Base-by-base conservation (phyloP, 2,888 invertebrate genomes). In the Andrena haemorrhoa region DNA sequence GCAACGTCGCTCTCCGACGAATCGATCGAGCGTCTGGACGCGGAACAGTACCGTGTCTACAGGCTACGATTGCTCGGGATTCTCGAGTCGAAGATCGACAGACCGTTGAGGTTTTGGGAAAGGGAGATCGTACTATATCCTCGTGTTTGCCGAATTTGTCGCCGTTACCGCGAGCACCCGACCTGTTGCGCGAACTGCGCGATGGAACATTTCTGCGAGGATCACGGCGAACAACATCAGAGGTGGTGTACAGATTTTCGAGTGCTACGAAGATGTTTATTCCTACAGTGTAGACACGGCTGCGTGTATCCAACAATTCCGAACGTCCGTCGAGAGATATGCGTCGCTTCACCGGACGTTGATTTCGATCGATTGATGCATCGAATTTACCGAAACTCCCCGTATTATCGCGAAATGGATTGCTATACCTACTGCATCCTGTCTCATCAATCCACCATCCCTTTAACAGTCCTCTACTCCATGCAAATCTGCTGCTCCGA, bases 71-170 rank as follows among this genome's bases (percentile, higher is more conserved):
- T 95, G 89, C 95, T 97, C 64, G 94, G 95, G 0, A 94, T 95
- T 0, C 95, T 96, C 73, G 96, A 96, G 90, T 94, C 95, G 74
- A 93, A 95, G 2, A 92, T 97, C 3, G 95, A 95, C 82, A 94
- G 97, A 10, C 92, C 94, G 2, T 90, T 97, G 60, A 94, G 95
- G 16, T 95, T 96, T 0, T 96, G 96, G 94, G 97, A 97, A 91
- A 96, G 95, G 81, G 97, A 97, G 90, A 95, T 96, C 0, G 91
- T 97, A 31, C 93, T 97, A 29, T 97, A 96, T 89, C 96, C 97
- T 0, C 95, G 96, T 75, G 93, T 96, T 4, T 97, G 97, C 85
- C 89, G 93, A 0, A 91, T 91, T 0, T 97, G 97, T 89, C 91
- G 90, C 20, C 69, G 75, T 1, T 82, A 75, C 73, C 2, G 53